Base-by-base conservation (phyloP, 2,797 vertebrate genomes). In the Borostomias antarcticus region DNA sequence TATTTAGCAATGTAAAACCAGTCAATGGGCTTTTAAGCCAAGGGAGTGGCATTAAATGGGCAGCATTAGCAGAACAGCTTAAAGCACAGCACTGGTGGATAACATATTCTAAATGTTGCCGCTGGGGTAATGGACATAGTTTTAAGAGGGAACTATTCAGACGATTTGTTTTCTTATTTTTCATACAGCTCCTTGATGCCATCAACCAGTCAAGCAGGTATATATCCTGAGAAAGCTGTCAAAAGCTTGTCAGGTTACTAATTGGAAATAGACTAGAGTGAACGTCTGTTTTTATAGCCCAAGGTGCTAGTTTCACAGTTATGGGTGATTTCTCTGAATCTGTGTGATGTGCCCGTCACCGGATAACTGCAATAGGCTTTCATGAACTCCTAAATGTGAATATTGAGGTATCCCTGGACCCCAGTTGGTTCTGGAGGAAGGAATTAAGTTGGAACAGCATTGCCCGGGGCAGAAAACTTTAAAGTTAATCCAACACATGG, bases 11-110 rank as follows among this genome's bases (percentile, higher is more conserved):
- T 72, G 71, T 78, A 62, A 79, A 69, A 76, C 65, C 71, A 57
- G 68, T 84, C 82, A 78, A 82, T 80, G 78, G 53, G 63, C n/a
- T 80, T 69, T 85, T 58, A 74, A 79, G 68, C 64, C 68, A 11
- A 56, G 40, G 72, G 62, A 62, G 75, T 23, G 43, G 15, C 67
- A 76, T 81, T 85, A 83, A 85, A 78, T 60, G 33, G 35, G 32
- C 29, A 69, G 76, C 73, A 84, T 86, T 86, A 83, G 66, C 47
- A 52, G 67, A 7, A 37, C 62, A 68, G 68, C 80, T 54, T 66
- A 23, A 69, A 80, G 73, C 75, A 69, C 5, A 8, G 10, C 6
- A 51, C 40, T n/a, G 19, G 19, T 51, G 4, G 8, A 52, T 11
- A 51, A 21, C 6, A 21, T 23, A 21, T 51, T 25, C 0, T 40